Evolutionary conservation across 2,888 invertebrate genomes (phyloP), one percentile per base, ranked within the genome.

Genomic region (Meta bourneti): DNA sequence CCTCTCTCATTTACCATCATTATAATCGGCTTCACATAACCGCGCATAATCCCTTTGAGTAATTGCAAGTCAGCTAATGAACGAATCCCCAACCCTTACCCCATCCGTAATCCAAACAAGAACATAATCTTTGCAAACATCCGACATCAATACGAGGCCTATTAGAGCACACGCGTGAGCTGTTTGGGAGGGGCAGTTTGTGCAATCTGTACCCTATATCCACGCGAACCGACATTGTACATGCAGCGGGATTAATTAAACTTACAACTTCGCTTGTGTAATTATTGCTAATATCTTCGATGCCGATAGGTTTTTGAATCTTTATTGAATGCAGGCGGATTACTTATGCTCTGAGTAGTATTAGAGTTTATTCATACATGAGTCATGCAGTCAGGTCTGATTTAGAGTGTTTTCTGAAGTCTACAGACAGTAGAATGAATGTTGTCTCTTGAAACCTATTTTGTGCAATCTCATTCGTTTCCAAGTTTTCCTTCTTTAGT

Each of bases 211-310:
- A 34, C 34, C 34, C 34, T 34, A 2, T 1, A 2, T 1, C 34
- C 34, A 34, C 34, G 34, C 34, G 34, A 34, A 34, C 34, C 34
- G 34, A 34, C 48, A 16, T 16, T 8, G 70, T 54, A n/a, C 54
- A 48, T 77, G n/a, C 34, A 48, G 19, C 7, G 85, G 85, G 54
- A 85, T 85, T 85, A 85, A 85, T 85, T 85, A 85, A 85, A 75
- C 48, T 61, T 54, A 52, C 54, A 77, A 77, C 69, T 69, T 75
- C 16, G 34, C 34, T 34, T 2, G 34, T 34, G 34, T 34, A 34
- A 34, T 34, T 34, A 34, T 4, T 34, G 34, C 4, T 1, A 1
- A 34, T 34, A 34, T 34, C 34, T 34, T 34, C 34, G 34, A 34
- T 34, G 34, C 34, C 1, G 34, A 34, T 34, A 34, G 34, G 34